phyloP scores from a whole-genome alignment of 2,113 vertebrate genomes.

The Spilogale gracilis region DNA sequence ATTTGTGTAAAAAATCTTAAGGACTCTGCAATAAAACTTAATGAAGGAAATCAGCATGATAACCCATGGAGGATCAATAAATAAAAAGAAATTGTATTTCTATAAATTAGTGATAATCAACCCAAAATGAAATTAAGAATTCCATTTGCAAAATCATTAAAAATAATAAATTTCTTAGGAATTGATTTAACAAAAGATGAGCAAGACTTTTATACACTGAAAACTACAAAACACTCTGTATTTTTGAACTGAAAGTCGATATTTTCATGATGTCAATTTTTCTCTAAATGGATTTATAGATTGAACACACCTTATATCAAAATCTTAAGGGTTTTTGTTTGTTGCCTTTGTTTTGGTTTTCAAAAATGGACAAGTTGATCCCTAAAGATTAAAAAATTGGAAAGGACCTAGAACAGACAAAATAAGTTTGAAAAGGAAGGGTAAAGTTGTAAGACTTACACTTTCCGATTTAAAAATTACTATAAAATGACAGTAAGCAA shows the following conservation, averaged over 20 bases:
- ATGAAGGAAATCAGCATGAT: neutral
- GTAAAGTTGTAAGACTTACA: neutral
- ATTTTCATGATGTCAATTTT: neutral
- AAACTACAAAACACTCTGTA: neutral
- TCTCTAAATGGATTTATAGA: neutral
- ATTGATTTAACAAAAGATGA: neutral
- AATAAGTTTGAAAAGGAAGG: conserved; percentile 1
- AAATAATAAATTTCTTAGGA: neutral
- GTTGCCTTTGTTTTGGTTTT: neutral
- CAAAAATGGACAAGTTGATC: neutral
- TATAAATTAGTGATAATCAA: neutral
- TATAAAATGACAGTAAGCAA: neutral
- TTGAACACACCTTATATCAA: neutral
- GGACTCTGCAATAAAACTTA: neutral
- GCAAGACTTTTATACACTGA: neutral
- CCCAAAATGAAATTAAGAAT: neutral
- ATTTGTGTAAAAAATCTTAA: neutral
- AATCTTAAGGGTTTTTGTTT: neutral
- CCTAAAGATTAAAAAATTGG: neutral
- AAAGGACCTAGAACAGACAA: neutral
- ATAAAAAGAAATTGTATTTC: neutral
- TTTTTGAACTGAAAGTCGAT: neutral
- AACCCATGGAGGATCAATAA: neutral
- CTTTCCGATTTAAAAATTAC: neutral
- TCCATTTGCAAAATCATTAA: neutral